Conservation (phyloP, 2,797 vertebrate genomes). For the Borostomias antarcticus region DNA sequence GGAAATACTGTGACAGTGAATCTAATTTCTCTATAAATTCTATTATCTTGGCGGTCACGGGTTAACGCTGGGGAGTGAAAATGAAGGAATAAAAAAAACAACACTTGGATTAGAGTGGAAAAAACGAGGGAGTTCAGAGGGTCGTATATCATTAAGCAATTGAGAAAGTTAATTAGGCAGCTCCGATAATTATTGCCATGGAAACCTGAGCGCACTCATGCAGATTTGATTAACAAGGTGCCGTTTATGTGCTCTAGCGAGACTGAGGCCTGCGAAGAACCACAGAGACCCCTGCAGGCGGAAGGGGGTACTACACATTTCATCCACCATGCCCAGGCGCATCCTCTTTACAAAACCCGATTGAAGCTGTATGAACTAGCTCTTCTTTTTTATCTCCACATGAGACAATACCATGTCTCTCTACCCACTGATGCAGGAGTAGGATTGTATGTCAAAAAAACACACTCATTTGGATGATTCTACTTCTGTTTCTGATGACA, state of each 20-base stretch:
- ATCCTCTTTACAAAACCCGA: neutral
- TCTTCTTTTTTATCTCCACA: neutral
- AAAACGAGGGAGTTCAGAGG: constrained; percentile 77
- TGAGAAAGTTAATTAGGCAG: constrained; percentile 84
- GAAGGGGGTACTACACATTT: constrained; percentile 37
- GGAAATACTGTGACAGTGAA: constrained; percentile 54
- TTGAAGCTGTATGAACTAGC: neutral
- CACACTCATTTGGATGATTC: neutral
- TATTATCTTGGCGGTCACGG: constrained; percentile 65
- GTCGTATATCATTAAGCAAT: constrained; percentile 85
- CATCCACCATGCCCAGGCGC: neutral
- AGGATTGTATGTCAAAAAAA: too few relatives aligned
- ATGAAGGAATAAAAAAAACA: constrained; percentile 55
- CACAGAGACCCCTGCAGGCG: constrained; percentile 74
- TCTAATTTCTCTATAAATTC: constrained; percentile 69
- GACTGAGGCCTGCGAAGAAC: constrained; percentile 53
- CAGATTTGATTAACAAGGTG: constrained; percentile 83
- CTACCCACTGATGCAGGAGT: too few relatives aligned
- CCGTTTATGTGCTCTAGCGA: constrained; percentile 67
- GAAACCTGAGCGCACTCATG: constrained; percentile 82
- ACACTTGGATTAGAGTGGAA: constrained; percentile 71
- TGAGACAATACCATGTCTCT: neutral
- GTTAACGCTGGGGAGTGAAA: constrained; percentile 64
- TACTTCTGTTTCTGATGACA: too few relatives aligned
- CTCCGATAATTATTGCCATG: constrained; percentile 84